Base-by-base conservation (phyloP, 2,113 vertebrate species). In the Scomber japonicus region DNA sequence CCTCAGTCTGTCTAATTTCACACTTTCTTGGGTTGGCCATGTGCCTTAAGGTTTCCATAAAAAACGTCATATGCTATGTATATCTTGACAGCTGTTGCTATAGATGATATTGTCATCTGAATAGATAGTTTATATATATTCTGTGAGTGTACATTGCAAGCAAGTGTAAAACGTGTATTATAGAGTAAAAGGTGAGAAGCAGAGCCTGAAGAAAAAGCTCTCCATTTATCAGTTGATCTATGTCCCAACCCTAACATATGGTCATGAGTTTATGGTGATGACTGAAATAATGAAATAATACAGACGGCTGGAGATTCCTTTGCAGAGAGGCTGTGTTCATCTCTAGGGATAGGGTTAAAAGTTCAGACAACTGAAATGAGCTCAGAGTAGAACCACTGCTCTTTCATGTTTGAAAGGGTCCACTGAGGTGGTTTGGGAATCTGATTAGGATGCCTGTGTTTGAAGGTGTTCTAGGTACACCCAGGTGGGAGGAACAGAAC, bases 1-100 rank as follows among this genome's bases (percentile, higher is more conserved):
- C 31, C 2, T 70, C 53, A 78, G 40, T 78, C 73, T 81, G 66
- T 81, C 49, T 69, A 78, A 70, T 78, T 81, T 89, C 78, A 77
- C 81, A 86, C 75, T 66, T 86, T 68, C 13, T 64, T 80, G 60
- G 3, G 27, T 74, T 56, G 67, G 27, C 71, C 50, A 56, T 61
- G 56, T 80, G 71, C 60, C 62, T 68, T 44, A 54, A 60, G 66
- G 24, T 45, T 71, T 80, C 60, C 17, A 40, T 71, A 48, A 84
- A 49, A 66, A 17, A 59, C 72, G 40, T 65, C 24, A 71, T 55
- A 81, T 35, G 62, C 56, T 48, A 45, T 81, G 70, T 77, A 63
- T 82, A 71, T 73, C 19, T 15, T 77, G 68, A 80, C 75, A 84
- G 81, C 84, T 89, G 88, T 76, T 74, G n/a, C 48, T 57, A 55